Base-by-base conservation (phyloP, 2,113 vertebrate species). In the Orcinus orca region DNA sequence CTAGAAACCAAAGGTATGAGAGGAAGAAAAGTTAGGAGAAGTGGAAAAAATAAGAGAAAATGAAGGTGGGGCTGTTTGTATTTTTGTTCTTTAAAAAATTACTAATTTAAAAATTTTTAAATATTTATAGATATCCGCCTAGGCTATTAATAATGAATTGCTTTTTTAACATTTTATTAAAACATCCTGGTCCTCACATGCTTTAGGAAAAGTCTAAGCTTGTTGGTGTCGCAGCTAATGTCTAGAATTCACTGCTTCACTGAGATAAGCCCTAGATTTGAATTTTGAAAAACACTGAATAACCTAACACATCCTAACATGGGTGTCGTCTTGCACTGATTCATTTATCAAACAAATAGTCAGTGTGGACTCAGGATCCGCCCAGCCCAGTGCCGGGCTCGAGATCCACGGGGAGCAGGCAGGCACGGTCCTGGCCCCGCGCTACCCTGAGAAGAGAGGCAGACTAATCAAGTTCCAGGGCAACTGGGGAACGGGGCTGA, bases 281-380 rank as follows among this genome's bases (percentile, higher is more conserved):
- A 90, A 93, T 85, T 94, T 90, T 90, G 67, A 79, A 93, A 96
- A 95, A n/a, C 50, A 50, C 12, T 29, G 13, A 97, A 55, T 85
- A 96, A 85, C 41, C 47, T 55, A 41, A 77, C 31, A 90, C 88
- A 84, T 71, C 41, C 76, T 88, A 77, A 62, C 71, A 20, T 44
- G n/a, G 33, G 20, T 95, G 3, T 91, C 92, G 96, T 13, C 79
- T 93, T 62, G 38, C 60, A 53, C 83, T 71, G 85, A 36, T 82
- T 90, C 23, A 38, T 83, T 95, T 92, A 63, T 58, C 74, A 91
- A 82, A 73, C 80, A 84, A 85, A 65, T 23, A 86, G 33, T 77
- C 80, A 79, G 26, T 71, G 3, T 89, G 58, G 23, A 76, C 67
- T 36, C 20, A 1, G 15, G 10, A 2, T 68, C 86, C 41, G 25